Evolutionary conservation across 2,113 vertebrate genomes (phyloP), one percentile per base, ranked within the genome.

Genomic region (Calidris pugnax): DNA sequence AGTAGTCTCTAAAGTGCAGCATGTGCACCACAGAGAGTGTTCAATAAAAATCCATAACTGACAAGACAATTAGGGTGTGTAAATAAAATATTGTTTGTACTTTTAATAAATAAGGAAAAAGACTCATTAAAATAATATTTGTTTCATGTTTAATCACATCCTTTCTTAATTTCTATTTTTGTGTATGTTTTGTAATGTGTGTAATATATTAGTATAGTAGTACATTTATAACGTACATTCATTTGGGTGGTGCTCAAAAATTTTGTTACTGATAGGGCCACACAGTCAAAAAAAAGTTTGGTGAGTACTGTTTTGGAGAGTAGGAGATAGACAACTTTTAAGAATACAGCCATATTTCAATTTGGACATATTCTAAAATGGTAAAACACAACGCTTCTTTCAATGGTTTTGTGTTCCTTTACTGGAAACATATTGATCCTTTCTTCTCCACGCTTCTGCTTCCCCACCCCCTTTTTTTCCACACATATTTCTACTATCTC

Each of bases 11-110:
- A 60, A 85, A 85, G 10, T 17, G 9, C 30, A 15, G 21, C n/a
- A 5, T 21, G 35, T 4, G 3, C 15, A 62, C 23, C 39, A 56
- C 32, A 55, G 8, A 26, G 4, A 32, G 12, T 0, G 2, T 43
- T 27, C 47, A 78, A 79, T 39, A 75, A 79, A 92, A 87, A 82
- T 59, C 11, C n/a, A 50, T 20, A 85, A 21, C 7, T 51, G 68
- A 43, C 26, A 87, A 72, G 21, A 68, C 8, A 82, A 27, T n/a
- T 37, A 24, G 14, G 12, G 6, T 19, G 8, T 16, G 15, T 26
- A 23, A 78, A 78, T 33, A 63, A 78, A 87, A 19, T 19, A 51
- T 1, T 41, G 20, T 7, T 50, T 48, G 16, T 26, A 48, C 22
- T 47, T 69, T 33, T 30, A 78, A 74, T 41, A 89, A 83, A 35